These are phyloP conservation scores for Drosophila watanabei DNA, from an alignment of 1,140 invertebrate species.

Conservation along the genomic window DNA sequence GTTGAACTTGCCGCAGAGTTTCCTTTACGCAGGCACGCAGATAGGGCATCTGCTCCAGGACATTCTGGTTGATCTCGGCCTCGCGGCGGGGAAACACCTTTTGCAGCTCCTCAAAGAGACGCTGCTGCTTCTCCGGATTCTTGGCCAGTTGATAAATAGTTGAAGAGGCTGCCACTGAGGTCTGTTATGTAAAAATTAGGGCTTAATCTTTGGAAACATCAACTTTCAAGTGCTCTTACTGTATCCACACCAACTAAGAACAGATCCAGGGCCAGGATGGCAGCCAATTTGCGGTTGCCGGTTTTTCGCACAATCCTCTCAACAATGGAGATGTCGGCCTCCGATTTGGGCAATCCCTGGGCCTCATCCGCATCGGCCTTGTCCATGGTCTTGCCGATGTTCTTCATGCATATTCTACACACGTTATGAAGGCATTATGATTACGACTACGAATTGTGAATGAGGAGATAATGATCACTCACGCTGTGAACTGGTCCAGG, in stretches of 20 bases:
- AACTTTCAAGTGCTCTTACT: slow-evolving; percentile 86
- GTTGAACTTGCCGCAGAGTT: slow-evolving; percentile 90
- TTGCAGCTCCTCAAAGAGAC: slow-evolving; percentile 90
- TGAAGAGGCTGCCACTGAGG: slow-evolving; percentile 92
- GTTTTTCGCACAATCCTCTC: slow-evolving; percentile 88
- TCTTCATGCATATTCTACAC: slow-evolving; percentile 88
- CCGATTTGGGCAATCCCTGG: slow-evolving; percentile 72
- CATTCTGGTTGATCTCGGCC: slow-evolving; percentile 88
- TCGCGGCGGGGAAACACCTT: slow-evolving; percentile 87
- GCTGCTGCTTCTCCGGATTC: slow-evolving; percentile 91
- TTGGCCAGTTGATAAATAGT: slow-evolving; percentile 92
- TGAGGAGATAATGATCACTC: slow-evolving; percentile 59
- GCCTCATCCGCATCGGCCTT: slow-evolving; percentile 83
- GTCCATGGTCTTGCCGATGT: slow-evolving; percentile 87
- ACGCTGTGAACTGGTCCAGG: slow-evolving; percentile 91
- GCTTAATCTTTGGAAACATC: neutral
- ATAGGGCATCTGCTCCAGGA: slow-evolving; percentile 91
- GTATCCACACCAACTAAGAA: slow-evolving; percentile 95
- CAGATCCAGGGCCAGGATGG: slow-evolving; percentile 92
- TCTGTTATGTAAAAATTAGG: slow-evolving; percentile 86
- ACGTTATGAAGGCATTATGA: neutral
- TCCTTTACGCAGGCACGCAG: slow-evolving; percentile 96
- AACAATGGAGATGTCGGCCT: slow-evolving; percentile 88
- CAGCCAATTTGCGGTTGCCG: slow-evolving; percentile 90
- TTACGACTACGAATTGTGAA: neutral